phyloP scores from a whole-genome alignment of 1,140 invertebrate genomes.

The Ladona fulva region DNA sequence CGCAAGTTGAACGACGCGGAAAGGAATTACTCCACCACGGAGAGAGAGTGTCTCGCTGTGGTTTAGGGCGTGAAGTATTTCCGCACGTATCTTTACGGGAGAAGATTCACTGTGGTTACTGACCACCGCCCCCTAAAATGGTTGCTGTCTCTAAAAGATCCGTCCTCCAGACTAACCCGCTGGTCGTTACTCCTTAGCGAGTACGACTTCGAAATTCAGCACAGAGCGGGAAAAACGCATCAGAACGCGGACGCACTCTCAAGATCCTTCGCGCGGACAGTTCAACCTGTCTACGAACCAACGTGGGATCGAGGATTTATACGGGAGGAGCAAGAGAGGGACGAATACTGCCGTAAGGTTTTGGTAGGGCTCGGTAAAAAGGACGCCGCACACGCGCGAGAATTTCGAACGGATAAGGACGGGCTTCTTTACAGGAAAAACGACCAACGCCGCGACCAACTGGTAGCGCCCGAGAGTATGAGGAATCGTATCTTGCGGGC shows the following conservation, averaged over 20 bases:
- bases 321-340: background rate
- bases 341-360: too few species aligned
- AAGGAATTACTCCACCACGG: constrained; percentile 35
- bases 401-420: too few species aligned
- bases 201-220: constrained; percentile 36
- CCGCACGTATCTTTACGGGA: constrained; percentile 38
- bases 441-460: too few species aligned
- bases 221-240: constrained; percentile 34
- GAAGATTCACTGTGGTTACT: constrained; percentile 40
- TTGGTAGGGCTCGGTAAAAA: too few species aligned
- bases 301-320: background rate
- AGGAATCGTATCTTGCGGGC: background rate
- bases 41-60: constrained; percentile 34
- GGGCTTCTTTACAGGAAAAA: too few species aligned
- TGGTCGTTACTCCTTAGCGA: too few species aligned
- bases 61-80: constrained; percentile 39
- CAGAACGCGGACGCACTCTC: constrained; percentile 31
- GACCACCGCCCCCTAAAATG: constrained; percentile 42
- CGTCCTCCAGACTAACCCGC: constrained; percentile 36
- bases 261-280: too few species aligned
- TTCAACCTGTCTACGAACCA: constrained; percentile 13
- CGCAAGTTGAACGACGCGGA: constrained; percentile 35
- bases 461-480: too few species aligned
- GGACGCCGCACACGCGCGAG: too few species aligned
- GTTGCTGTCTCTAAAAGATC: constrained; percentile 39